Conservation (phyloP, 2,888 invertebrate genomes). For the Erynnis tages region DNA sequence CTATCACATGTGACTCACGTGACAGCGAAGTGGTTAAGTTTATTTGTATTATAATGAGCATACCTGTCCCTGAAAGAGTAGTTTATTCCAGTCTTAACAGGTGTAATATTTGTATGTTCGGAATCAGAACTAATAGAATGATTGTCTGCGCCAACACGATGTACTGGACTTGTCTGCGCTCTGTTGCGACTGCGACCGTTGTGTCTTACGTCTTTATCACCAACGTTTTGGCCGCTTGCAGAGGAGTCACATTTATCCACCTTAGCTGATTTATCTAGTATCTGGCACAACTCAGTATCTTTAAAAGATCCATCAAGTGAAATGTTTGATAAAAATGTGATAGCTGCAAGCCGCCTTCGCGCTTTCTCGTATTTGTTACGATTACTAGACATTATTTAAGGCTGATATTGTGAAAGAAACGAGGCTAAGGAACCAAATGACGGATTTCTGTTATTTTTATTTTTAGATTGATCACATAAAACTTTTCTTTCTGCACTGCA, state of each 20-base stretch:
- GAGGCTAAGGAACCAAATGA: neutral
- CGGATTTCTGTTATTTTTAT: constrained; percentile 12
- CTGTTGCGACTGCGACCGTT: constrained; percentile 60
- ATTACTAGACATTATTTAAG: constrained; percentile 53
- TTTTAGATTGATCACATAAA: constrained; percentile 26
- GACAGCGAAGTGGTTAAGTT: no score
- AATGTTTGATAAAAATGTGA: constrained; percentile 97
- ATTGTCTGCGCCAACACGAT: constrained; percentile 64
- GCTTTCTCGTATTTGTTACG: constrained; percentile 83
- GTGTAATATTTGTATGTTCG: constrained; percentile 85
- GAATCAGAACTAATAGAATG: constrained; percentile 88
- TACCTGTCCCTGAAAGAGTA: constrained; percentile 83
- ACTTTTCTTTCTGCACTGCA: constrained; percentile 26
- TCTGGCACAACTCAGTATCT: constrained; percentile 79
- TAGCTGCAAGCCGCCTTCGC: constrained; percentile 93
- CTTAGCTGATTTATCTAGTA: constrained; percentile 47
- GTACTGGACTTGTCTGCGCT: constrained; percentile 61
- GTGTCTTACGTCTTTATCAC: constrained; percentile 49
- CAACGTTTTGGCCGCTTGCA: constrained; percentile 47
- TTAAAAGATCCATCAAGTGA: constrained; percentile 94
- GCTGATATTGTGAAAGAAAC: neutral
- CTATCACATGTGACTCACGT: no score
- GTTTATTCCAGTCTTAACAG: constrained; percentile 76
- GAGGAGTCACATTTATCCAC: constrained; percentile 50
- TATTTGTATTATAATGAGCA: constrained; percentile 19